Base-by-base conservation (phyloP, 53 echinoderm and acorn worm genomes). In the Echinarachnius parma region DNA sequence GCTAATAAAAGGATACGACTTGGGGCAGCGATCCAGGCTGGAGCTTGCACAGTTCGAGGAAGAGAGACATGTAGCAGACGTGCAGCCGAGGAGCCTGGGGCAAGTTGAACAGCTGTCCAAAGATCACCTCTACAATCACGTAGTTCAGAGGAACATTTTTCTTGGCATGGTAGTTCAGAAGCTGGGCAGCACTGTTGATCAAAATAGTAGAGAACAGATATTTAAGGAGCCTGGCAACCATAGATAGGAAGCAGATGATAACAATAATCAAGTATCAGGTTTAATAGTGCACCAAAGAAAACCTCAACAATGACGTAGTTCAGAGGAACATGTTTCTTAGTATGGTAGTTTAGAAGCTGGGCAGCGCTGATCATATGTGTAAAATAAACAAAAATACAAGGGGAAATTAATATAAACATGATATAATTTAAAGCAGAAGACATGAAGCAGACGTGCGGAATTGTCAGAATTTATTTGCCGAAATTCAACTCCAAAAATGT, bases 291-390 rank as follows among this genome's bases (percentile, higher is more conserved):
- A 5, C 82, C 80, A 60, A 98, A 98, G 48, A 88, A 37, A 28
- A 88, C 88, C 77, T 98, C 98, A 1, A 88, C 84, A 26, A 98
- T 92, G 81, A 98, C 85, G 80, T 98, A 92, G 63, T 98, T 92
- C 28, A 92, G 86, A 2, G 98, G 98, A 3, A 98, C 88, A 28
- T 79, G 85, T 60, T 77, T 77, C 82, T 98, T 96, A 62, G 88
- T 92, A 34, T 92, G 92, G 78, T 79, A 98, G 56, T 88, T 91
- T 16, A 98, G 86, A 37, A 98, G 46, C 78, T 98, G 98, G 53
- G 85, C 86, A 71, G 96, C 92, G 75, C 98, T 96, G 68, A n/a
- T n/a, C n/a, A n/a, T n/a, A n/a, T n/a, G n/a, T n/a, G n/a, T n/a
- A n/a, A n/a, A n/a, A n/a, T n/a, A n/a, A n/a, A n/a, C n/a, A n/a